These are phyloP conservation scores for Epistrophe grossulariae DNA, from an alignment of 2,888 invertebrate species.

Conservation along the genomic window DNA sequence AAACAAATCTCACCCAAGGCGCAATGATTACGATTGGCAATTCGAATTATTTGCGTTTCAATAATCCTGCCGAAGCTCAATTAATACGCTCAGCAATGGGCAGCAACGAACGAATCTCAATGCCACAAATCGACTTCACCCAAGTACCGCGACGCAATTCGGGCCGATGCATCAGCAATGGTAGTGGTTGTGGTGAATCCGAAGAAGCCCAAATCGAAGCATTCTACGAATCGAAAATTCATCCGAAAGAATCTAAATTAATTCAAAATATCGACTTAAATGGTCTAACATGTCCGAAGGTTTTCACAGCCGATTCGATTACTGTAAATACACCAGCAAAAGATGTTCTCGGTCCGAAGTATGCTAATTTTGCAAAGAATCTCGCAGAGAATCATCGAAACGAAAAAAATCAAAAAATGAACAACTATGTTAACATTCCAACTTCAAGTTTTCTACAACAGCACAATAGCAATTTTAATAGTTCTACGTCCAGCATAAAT, in stretches of 20 bases:
- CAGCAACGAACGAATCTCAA: constrained; percentile 89
- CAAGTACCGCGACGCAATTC: constrained; percentile 77
- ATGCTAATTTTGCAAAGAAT: constrained; percentile 87
- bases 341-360: constrained; percentile 90
- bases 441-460: constrained; percentile 77
- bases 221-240: constrained; percentile 81
- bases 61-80: constrained; percentile 95
- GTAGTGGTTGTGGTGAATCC: constrained; percentile 50
- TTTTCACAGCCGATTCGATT: constrained; percentile 90
- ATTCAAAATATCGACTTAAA: constrained; percentile 84
- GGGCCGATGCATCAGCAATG: constrained; percentile 75
- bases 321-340: constrained; percentile 93
- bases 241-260: constrained; percentile 76
- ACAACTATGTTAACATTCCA: constrained; percentile 81
- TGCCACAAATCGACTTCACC: constrained; percentile 90
- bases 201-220: constrained; percentile 79
- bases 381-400: constrained; percentile 84
- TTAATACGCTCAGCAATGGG: constrained; percentile 92
- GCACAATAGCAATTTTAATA: constrained; percentile 63
- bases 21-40: constrained; percentile 96
- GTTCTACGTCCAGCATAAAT: constrained; percentile 65
- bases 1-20: constrained; percentile 93
- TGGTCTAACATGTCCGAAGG: constrained; percentile 87
- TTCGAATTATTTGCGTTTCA: constrained; percentile 96
- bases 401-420: constrained; percentile 81